These are phyloP conservation scores for Sebastes schlegelii DNA, from an alignment of 2,113 vertebrate species.

Conservation along the genomic window DNA sequence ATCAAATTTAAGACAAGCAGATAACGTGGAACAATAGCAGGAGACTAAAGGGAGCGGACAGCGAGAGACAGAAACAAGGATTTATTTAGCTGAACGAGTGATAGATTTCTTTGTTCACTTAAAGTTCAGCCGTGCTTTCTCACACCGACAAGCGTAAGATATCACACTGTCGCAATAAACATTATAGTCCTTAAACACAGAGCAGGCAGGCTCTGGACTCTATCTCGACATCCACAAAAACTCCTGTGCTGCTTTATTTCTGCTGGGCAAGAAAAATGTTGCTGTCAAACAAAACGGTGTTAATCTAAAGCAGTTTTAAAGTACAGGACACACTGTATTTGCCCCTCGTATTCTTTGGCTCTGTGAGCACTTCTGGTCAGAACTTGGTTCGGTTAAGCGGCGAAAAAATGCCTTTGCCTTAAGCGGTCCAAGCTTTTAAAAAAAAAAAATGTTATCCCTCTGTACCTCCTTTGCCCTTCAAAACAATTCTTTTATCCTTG, in stretches of 20 bases:
- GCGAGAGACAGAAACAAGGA: conserved; percentile 1
- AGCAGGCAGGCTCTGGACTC: conserved; percentile 6
- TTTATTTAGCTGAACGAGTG: conserved; percentile 6
- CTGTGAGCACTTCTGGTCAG: not conserved
- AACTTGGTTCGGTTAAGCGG: conserved; percentile 2
- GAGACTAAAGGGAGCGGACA: not conserved
- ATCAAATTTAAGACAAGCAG: conserved; percentile 10
- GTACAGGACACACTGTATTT: conserved; percentile 12
- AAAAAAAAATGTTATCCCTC: conserved; percentile 26
- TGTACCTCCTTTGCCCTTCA: conserved; percentile 62
- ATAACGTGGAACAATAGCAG: not conserved
- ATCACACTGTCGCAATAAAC: conserved; percentile 15
- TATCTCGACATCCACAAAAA: conserved; percentile 14
- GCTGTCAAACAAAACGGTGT: conserved; percentile 10
- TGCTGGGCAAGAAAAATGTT: conserved; percentile 5
- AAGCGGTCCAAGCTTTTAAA: conserved; percentile 15
- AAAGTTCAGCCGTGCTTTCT: conserved; percentile 1
- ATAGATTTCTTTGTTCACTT: not conserved
- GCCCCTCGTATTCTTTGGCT: not conserved
- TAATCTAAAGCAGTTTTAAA: conserved; percentile 8
- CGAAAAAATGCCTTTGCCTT: conserved; percentile 29
- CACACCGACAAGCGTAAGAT: conserved; percentile 8
- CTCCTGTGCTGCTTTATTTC: conserved; percentile 18
- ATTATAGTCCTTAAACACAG: conserved; percentile 8
- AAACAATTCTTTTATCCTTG: conserved; percentile 50